A percentile compares a stretch with the other conserved stretches of the same genome.
phyloP scores from a whole-genome alignment of 2,797 vertebrate genomes.

The Crotalus adamanteus region DNA sequence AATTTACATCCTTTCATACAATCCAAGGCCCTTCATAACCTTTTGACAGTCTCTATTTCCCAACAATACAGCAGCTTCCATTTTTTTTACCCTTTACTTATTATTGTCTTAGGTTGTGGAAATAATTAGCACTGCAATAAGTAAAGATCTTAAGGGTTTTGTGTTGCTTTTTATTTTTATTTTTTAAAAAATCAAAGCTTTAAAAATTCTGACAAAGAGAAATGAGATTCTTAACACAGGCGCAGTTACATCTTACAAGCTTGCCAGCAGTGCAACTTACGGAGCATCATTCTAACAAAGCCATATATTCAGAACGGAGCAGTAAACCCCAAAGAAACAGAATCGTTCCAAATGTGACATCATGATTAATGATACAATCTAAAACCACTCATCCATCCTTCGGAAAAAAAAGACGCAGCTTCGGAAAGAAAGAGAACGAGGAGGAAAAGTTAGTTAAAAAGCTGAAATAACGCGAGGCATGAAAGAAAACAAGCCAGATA shows the following conservation, averaged over 20 bases:
- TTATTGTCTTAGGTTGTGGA: not conserved
- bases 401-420: not conserved
- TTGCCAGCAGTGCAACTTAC: conserved; percentile 55
- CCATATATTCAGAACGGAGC: conserved; percentile 56
- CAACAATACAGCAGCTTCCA: not conserved
- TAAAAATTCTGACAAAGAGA: conserved; percentile 17
- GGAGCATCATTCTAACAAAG: conserved; percentile 59
- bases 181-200: not conserved
- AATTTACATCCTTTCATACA: not conserved
- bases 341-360: conserved; percentile 58
- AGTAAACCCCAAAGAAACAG: conserved; percentile 62
- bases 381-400: conserved; percentile 19
- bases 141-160: not conserved
- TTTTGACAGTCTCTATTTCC: not conserved
- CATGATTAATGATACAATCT: conserved; percentile 35
- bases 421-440: not conserved
- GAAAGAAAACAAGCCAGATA: not conserved
- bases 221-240: conserved; percentile 54
- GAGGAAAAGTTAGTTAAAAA: not conserved
- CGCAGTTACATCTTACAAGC: conserved; percentile 58
- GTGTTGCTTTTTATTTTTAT: not conserved
- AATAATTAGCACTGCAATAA: not conserved
- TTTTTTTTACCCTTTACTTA: not conserved
- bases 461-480: not conserved
- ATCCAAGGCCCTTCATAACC: not conserved